A percentile compares a stretch with the other conserved stretches of the same genome.
phyloP scores from a whole-genome alignment of 2,797 vertebrate genomes.

The Falco cherrug region DNA sequence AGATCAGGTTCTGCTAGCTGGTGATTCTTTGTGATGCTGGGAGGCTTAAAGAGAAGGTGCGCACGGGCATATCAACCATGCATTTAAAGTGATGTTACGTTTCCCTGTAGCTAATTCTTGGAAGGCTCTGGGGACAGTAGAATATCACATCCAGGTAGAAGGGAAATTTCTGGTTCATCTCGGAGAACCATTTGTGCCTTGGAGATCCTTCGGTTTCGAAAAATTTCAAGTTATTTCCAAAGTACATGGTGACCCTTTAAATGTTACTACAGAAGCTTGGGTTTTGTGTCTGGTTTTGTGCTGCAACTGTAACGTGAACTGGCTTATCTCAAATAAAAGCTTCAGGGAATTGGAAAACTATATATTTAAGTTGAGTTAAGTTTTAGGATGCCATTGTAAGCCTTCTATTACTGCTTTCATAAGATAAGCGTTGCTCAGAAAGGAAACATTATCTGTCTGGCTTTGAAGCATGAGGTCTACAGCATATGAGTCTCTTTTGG shows the following conservation, averaged over 20 bases:
- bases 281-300: background rate
- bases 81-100: background rate
- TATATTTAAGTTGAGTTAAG: conserved; percentile 2
- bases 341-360: background rate
- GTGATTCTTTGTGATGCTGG: background rate
- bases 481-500: background rate
- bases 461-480: background rate
- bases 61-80: background rate
- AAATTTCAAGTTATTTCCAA: background rate
- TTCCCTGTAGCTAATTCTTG: background rate
- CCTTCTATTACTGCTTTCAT: background rate
- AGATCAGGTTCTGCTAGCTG: background rate
- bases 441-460: conserved; percentile 30
- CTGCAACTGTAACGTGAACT: background rate
- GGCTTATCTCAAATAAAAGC: background rate
- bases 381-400: conserved; percentile 28
- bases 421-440: conserved; percentile 37
- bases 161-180: background rate
- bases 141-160: background rate
- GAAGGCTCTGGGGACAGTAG: background rate
- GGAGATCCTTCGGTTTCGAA: background rate
- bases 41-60: background rate
- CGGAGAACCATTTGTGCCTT: background rate
- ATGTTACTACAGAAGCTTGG: background rate
- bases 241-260: background rate